These are phyloP conservation scores for Melanostoma scalare DNA, from an alignment of 2,888 invertebrate species.

Conservation along the genomic window DNA sequence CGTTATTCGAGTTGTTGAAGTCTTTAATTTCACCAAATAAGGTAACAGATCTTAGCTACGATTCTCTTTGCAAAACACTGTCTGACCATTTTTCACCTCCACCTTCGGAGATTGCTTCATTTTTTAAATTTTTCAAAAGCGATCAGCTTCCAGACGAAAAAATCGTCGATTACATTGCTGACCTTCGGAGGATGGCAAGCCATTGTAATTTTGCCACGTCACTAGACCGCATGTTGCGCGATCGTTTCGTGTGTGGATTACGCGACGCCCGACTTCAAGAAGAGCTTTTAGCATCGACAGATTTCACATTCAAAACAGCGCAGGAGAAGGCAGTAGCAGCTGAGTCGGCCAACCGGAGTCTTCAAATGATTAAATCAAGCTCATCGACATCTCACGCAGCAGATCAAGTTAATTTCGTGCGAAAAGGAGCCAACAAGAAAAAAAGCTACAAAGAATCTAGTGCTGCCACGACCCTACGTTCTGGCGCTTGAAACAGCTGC, in stretches of 20 bases:
- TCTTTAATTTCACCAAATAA: conserved; percentile 18
- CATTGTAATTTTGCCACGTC: conserved; percentile 77
- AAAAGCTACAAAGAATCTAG: conserved; percentile 13
- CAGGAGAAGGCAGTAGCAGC: conserved; percentile 25
- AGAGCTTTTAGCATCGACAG: conserved; percentile 22
- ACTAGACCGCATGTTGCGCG: conserved; percentile 22
- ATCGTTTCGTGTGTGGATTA: conserved; percentile 23
- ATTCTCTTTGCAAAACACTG: conserved; percentile 1
- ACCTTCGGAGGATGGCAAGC: conserved; percentile 82
- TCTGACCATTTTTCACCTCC: conserved; percentile 22
- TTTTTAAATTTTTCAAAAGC: conserved; percentile 27
- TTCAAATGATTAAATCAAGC: conserved; percentile 5
- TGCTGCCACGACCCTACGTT: neutral
- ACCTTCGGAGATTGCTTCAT: conserved; percentile 24
- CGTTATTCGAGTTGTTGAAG: conserved; percentile 2
- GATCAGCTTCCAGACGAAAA: conserved; percentile 22
- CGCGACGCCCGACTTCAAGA: conserved; percentile 17
- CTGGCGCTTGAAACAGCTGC: conserved; percentile 18
- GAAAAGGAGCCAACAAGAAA: neutral
- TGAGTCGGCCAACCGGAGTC: conserved; percentile 21
- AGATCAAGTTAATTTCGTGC: conserved; percentile 23
- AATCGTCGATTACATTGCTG: conserved; percentile 38
- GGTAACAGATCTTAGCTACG: conserved; percentile 18
- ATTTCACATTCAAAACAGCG: conserved; percentile 16
- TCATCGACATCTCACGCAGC: conserved; percentile 10